These are phyloP conservation scores for Dunckerocampus dactyliophorus DNA, from an alignment of 2,113 vertebrate genomes.

Conservation along the genomic window DNA sequence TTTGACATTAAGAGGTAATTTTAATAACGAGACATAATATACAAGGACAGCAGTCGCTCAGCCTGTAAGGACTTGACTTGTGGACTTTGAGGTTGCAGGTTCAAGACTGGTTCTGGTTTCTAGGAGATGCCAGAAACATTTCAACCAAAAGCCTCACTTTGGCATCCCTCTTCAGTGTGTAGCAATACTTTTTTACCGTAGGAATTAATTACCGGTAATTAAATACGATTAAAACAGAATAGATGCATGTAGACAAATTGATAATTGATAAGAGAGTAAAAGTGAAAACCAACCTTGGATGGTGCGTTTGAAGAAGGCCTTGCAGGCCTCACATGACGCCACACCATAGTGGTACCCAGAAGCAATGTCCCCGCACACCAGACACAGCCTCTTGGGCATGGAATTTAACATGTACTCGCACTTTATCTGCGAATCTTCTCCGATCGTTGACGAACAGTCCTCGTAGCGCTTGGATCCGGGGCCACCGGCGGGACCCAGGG, in stretches of 20 bases:
- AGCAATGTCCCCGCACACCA: constrained; percentile 98
- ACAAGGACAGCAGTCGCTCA: no score
- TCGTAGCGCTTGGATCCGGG: constrained; percentile 92
- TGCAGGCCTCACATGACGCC: constrained; percentile 98
- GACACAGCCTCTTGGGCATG: constrained; percentile 98
- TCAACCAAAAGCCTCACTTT: neutral
- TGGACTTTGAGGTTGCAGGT: no score
- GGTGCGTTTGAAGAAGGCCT: constrained; percentile 99
- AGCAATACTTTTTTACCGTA: no score
- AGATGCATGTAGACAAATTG: neutral
- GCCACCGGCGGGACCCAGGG: constrained; percentile 83
- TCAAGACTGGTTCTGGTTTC: no score
- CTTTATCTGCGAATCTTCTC: constrained; percentile 98
- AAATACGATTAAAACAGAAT: neutral
- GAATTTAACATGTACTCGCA: constrained; percentile 99
- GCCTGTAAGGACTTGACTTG: no score
- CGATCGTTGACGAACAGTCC: constrained; percentile 96
- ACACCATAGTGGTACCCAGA: constrained; percentile 99
- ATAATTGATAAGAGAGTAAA: constrained; percentile 23
- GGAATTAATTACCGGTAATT: neutral
- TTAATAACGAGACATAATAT: no score
- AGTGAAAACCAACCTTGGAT: constrained; percentile 92
- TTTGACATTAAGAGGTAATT: no score
- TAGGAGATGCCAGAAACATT: no score
- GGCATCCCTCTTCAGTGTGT: neutral